Evolutionary conservation across 1,140 invertebrate genomes (phyloP), one percentile per base, ranked within the genome.

Genomic region (Parapsyche elsis): DNA sequence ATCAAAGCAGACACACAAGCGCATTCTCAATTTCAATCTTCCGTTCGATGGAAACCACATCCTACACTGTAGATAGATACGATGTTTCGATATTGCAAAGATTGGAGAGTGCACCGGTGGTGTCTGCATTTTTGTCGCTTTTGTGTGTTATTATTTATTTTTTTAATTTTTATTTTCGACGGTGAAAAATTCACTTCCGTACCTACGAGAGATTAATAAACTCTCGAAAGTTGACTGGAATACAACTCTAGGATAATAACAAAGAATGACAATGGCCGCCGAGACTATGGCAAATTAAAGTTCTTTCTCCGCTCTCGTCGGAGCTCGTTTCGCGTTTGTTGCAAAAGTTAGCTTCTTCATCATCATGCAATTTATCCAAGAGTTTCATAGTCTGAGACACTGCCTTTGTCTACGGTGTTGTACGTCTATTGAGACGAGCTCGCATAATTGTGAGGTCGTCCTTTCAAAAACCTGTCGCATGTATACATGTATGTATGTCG

Each of bases 251-350:
- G 59, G 59, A 61, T 23, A 61, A 61, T 61, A 23, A 61, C 59
- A 61, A 61, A 61, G 59, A 61, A 61, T 61, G 59, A 61, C 59
- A 61, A 61, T 61, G 59, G 59, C 59, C 59, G 59, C 59, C 16
- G 16, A 23, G 21, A 23, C n/a, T 23, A 21, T 21, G n/a, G 59
- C 59, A 61, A 61, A 61, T 61, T 61, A 61, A 61, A 61, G 59
- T 61, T 23, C 59, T 61, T 61, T 53, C 49, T 1, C 12, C 12
- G 30, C 30, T 38, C 30, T 38, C 2, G n/a, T n/a, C 30, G 30
- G 10, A 53, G 49, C 49, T 53, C 49, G 49, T 53, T 53, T 61
- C 21, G 59, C 59, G 19, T 61, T 61, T 19, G 59, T 23, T n/a
- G 59, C 59, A 21, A 61, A 61, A 61, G 59, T 61, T 61, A 19